These are phyloP conservation scores for Lepidochrysops patricia DNA, from an alignment of 2,888 invertebrate species.

Conservation along the genomic window DNA sequence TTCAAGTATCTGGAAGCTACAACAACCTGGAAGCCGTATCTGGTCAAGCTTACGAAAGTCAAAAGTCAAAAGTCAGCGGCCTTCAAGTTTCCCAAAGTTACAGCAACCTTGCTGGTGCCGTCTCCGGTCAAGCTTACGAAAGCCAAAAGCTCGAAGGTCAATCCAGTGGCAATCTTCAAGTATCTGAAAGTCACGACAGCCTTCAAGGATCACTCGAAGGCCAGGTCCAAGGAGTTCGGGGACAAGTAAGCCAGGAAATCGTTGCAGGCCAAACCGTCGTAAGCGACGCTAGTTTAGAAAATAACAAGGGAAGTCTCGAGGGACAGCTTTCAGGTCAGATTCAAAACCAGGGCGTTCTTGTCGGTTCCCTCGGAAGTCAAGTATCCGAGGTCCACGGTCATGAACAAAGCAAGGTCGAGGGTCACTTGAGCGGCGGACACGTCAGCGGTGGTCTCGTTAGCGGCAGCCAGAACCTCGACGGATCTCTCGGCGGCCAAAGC, in stretches of 20 bases:
- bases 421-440: background rate
- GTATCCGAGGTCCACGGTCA: background rate
- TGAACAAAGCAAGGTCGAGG: background rate
- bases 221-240: background rate
- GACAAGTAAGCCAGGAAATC: background rate
- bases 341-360: background rate
- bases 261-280: background rate
- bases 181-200: background rate
- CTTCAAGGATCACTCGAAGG: background rate
- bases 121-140: background rate
- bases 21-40: background rate
- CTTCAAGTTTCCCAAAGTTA: background rate
- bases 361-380: background rate
- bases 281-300: background rate
- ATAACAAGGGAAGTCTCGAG: background rate
- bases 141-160: slow-evolving; percentile 2
- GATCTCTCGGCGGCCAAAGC: background rate
- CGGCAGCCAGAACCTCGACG: background rate
- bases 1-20: slow-evolving; percentile 1
- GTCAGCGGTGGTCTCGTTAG: background rate
- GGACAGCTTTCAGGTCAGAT: background rate
- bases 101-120: background rate
- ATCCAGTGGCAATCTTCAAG: background rate
- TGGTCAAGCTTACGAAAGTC: background rate
- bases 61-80: background rate